These are phyloP conservation scores for Cryptus viduatorius DNA, from an alignment of 2,888 invertebrate species.

Conservation along the genomic window DNA sequence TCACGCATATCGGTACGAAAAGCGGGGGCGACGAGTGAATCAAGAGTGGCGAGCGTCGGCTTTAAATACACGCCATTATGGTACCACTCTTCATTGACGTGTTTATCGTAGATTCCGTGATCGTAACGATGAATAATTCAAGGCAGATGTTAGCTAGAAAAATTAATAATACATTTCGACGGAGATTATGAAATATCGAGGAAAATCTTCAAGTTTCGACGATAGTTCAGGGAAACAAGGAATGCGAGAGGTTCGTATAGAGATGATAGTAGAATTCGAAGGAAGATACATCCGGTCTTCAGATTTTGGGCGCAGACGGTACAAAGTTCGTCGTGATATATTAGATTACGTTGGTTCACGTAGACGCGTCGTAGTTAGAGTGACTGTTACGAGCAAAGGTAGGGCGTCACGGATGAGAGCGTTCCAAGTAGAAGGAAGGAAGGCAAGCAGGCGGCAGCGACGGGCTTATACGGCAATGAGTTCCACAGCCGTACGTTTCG, in stretches of 20 bases:
- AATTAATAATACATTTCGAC: conserved; percentile 49
- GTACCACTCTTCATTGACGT: conserved; percentile 52
- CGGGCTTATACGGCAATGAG: conserved; percentile 78
- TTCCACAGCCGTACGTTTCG: conserved; percentile 76
- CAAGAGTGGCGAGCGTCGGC: conserved; percentile 13
- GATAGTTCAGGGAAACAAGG: background rate
- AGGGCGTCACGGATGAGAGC: conserved; percentile 84
- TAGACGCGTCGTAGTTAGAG: conserved; percentile 47
- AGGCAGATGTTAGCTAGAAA: conserved; percentile 47
- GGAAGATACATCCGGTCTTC: too few relatives aligned
- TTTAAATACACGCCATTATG: conserved; percentile 39
- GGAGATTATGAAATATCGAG: conserved; percentile 3
- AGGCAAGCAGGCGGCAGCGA: conserved; percentile 65
- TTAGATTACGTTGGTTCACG: conserved; percentile 28
- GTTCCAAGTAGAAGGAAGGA: conserved; percentile 78
- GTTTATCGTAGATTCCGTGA: conserved; percentile 58
- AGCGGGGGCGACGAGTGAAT: conserved; percentile 16
- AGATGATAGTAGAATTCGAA: background rate
- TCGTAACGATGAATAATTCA: conserved; percentile 42
- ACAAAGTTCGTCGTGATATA: conserved; percentile 4
- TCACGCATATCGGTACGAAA: background rate
- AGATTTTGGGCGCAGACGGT: background rate
- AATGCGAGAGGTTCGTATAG: background rate
- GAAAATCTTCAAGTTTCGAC: background rate
- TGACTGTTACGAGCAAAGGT: conserved; percentile 79